phyloP scores from a whole-genome alignment of 2,888 invertebrate genomes.

The Ennomos fuscantarius region DNA sequence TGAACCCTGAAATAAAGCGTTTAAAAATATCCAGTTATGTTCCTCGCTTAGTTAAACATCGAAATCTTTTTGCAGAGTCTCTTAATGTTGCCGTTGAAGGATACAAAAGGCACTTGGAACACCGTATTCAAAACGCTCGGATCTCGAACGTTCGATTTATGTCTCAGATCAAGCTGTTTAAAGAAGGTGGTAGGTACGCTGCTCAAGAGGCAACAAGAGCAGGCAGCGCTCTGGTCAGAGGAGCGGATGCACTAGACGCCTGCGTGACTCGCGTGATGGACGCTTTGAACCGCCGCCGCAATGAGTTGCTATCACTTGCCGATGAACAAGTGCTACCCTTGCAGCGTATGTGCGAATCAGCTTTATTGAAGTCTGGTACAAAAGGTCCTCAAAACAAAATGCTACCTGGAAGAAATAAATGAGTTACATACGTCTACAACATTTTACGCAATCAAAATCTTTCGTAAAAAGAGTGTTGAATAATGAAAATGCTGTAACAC shows the following conservation, averaged over 20 bases:
- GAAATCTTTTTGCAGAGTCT: slow-evolving; percentile 61
- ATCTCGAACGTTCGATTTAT: slow-evolving; percentile 68
- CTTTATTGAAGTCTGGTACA: slow-evolving; percentile 39
- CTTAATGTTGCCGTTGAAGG: slow-evolving; percentile 50
- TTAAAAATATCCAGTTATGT: slow-evolving; percentile 69
- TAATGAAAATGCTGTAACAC: slow-evolving; percentile 10
- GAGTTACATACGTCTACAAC: neutral
- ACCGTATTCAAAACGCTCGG: slow-evolving; percentile 65
- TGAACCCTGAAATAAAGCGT: slow-evolving; percentile 55
- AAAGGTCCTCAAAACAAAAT: slow-evolving; percentile 48
- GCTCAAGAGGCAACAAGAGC: slow-evolving; percentile 59
- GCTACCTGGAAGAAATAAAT: slow-evolving; percentile 44
- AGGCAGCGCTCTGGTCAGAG: slow-evolving; percentile 51
- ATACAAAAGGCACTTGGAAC: slow-evolving; percentile 53
- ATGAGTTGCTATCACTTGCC: slow-evolving; percentile 54
- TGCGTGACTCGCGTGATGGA: slow-evolving; percentile 52
- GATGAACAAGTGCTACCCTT: slow-evolving; percentile 56
- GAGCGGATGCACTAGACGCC: slow-evolving; percentile 62
- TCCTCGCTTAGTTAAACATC: slow-evolving; percentile 59
- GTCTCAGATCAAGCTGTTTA: slow-evolving; percentile 58
- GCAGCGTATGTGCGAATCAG: slow-evolving; percentile 53
- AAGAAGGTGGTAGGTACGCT: slow-evolving; percentile 65
- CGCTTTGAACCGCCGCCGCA: slow-evolving; percentile 53
- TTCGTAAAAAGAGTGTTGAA: slow-evolving; percentile 2
- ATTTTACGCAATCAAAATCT: neutral